Base-by-base conservation (phyloP, 1,140 invertebrate genomes). In the Catajapyx aquilonaris region DNA sequence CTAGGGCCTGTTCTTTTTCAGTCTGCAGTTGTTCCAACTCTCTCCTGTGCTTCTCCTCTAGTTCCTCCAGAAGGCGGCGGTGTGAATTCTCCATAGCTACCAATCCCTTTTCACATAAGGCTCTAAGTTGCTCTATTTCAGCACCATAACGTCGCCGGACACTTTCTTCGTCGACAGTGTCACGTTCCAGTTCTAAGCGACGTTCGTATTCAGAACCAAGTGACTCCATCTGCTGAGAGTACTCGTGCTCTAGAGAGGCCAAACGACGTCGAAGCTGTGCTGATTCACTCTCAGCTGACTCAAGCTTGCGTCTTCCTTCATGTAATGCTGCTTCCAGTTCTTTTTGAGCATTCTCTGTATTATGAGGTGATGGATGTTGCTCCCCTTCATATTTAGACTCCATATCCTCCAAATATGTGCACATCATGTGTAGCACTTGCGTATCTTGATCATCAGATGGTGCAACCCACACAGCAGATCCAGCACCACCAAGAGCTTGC, bases 71-170 rank as follows among this genome's bases (percentile, higher is more conserved):
- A 31, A 83, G 75, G 34, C 81, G 65, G n/a, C 77, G 64, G 55
- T 88, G 81, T 44, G 81, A 84, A 49, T 76, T 79, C 54, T 88
- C 83, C 78, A 87, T 84, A 4, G 80, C 76, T 40, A 73, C 53
- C 38, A 90, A 58, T 5, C 83, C 83, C 50, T 84, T 84, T 51
- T 86, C 81, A 56, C 83, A 88, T 15, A 88, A 58, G 21, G 69
- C 68, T 46, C 75, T 69, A 22, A 87, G 57, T 54, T 86, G 79
- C 52, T 86, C 81, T 40, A 90, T 81, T 60, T 86, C 81, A 22
- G 72, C 66, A 55, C 85, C 77, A 52, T 87, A 86, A 31, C 75
- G 63, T 45, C 75, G 71, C 13, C 74, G 62, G 20, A 80, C 71
- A 36, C 71, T 71, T 43, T 75, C 74, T 45, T 69, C 71, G 45